A percentile compares a stretch with the other conserved stretches of the same genome.
These are phyloP conservation scores for Dolichallabes microphthalmus DNA, from an alignment of 2,113 vertebrate genomes.

Conservation along the genomic window DNA sequence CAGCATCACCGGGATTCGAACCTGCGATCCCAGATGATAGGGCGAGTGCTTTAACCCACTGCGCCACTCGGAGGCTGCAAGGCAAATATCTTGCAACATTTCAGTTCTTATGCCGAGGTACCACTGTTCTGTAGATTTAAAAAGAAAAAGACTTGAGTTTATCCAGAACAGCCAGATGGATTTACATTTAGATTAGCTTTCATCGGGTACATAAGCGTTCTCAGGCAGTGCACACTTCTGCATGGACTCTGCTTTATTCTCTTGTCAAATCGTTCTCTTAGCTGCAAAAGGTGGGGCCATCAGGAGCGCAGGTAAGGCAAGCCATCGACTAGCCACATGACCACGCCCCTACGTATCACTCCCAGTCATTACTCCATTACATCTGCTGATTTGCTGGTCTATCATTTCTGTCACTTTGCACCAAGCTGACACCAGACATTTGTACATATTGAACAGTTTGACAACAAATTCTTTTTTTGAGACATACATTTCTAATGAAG, in stretches of 20 bases:
- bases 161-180: background rate
- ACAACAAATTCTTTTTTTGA: too few relatives aligned
- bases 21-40: too few relatives aligned
- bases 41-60: too few relatives aligned
- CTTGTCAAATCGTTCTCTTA: conserved; percentile 77
- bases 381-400: conserved; percentile 57
- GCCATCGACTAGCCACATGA: conserved; percentile 63
- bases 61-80: too few relatives aligned
- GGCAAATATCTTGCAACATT: too few relatives aligned
- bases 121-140: too few relatives aligned
- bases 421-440: background rate
- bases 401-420: conserved; percentile 7
- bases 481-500: too few relatives aligned
- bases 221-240: conserved; percentile 51
- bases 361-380: conserved; percentile 46
- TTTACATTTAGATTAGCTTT: too few relatives aligned
- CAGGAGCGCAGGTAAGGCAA: conserved; percentile 77
- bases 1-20: too few relatives aligned
- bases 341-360: conserved; percentile 60
- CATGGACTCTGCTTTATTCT: conserved; percentile 76
- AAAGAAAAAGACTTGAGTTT: background rate
- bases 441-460: background rate
- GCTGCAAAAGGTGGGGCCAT: conserved; percentile 80
- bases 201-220: conserved; percentile 15
- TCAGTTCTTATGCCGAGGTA: too few relatives aligned